These are phyloP conservation scores for Charanyca ferruginea DNA, from an alignment of 2,888 invertebrate species.

Conservation along the genomic window DNA sequence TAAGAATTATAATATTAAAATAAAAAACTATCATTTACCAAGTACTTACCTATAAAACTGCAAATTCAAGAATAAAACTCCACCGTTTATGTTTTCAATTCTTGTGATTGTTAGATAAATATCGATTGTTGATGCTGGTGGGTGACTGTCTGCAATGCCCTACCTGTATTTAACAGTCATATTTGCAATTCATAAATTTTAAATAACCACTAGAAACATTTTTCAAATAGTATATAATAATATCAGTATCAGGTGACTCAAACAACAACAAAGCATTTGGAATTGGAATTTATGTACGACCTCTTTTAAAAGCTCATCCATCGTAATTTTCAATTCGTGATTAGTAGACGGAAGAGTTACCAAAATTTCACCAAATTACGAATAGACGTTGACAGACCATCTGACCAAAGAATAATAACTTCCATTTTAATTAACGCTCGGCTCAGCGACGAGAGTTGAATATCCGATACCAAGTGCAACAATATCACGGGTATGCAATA, in stretches of 20 bases:
- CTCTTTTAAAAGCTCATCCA: background rate
- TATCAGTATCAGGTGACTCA: too few species aligned
- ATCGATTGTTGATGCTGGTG: conserved; percentile 16
- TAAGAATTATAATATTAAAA: background rate
- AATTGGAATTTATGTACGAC: background rate
- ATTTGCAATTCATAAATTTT: too few species aligned
- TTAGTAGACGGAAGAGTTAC: background rate
- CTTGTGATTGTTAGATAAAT: conserved; percentile 20
- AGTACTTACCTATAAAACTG: background rate
- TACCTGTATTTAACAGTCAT: too few species aligned
- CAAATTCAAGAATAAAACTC: conserved; percentile 8
- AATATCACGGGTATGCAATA: too few species aligned
- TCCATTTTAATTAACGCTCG: too few species aligned
- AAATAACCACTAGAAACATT: too few species aligned
- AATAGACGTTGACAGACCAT: background rate
- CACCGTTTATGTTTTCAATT: conserved; percentile 13
- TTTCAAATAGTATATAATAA: too few species aligned
- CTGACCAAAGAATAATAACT: conserved; percentile 1
- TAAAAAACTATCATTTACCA: background rate
- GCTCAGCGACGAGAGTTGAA: too few species aligned
- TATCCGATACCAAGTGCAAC: too few species aligned
- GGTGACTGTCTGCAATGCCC: conserved; percentile 18
- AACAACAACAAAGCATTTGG: too few species aligned
- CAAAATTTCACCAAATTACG: too few species aligned
- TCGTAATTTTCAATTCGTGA: conserved; percentile 1